Base-by-base conservation (phyloP, 2,113 vertebrate species). In the Butorides virescens region DNA sequence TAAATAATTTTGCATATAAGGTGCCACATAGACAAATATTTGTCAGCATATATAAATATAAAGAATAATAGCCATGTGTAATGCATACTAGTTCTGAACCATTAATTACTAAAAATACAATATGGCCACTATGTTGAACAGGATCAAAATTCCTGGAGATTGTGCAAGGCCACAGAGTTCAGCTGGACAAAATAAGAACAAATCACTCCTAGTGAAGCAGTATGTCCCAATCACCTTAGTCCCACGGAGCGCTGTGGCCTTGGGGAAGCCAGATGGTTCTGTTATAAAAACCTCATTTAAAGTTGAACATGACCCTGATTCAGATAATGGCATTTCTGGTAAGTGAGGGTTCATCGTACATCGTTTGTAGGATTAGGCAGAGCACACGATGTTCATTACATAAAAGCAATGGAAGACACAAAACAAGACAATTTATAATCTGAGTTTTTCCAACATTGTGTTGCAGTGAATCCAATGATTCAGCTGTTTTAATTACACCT, bases 211-310 rank as follows among this genome's bases (percentile, higher is more conserved):
- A 67, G 92, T 34, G 68, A 95, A 88, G 63, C n/a, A 86, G 7
- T 67, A 58, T 82, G 91, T 91, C 81, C 78, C 84, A 94, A 12
- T n/a, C 92, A 95, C 89, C 74, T 94, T 59, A 66, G 91, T 47
- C 62, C 77, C 15, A 13, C 77, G 88, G 94, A 66, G 84, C 32
- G 70, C 30, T 30, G 62, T 86, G 86, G 91, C 92, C 81, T 73
- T 86, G 89, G 58, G 84, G 90, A 92, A 95, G 58, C 58, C 95
- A 95, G 84, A 95, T 91, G 81, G 66, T 58, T 95, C 77, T 90
- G 59, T 52, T 91, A 79, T 34, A 92, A 50, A 91, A 95, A 90
- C 23, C 46, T 63, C 62, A 59, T 42, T 94, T 88, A 36, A 80
- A 86, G 71, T 0, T 88, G 84, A 91, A 73, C 56, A 75, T 44